Percentiles rank a stretch among this genome's conserved stretches.
Evolutionary conservation across 2,888 invertebrate species (phyloP).

Genomic region (Crocallis elinguaria): DNA sequence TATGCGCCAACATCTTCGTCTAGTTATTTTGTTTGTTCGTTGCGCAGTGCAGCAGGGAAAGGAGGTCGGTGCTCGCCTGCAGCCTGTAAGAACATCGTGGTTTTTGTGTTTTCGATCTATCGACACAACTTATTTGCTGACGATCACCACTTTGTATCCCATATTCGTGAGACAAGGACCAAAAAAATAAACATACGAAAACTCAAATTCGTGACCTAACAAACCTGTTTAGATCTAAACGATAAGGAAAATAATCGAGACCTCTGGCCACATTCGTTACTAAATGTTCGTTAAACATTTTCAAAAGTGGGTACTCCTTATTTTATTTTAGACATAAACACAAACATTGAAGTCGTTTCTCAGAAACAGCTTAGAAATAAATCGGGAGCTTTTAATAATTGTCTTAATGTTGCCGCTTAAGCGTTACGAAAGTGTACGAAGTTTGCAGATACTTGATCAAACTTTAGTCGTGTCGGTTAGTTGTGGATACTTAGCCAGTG

Average conservation of each 20-base stretch:
- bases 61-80: constrained; percentile 77
- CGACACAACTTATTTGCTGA: constrained; percentile 44
- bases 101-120: constrained; percentile 55
- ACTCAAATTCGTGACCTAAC: background rate
- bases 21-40: constrained; percentile 81
- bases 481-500: constrained; percentile 37
- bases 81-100: constrained; percentile 68
- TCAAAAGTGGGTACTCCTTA: background rate
- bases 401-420: constrained; percentile 13
- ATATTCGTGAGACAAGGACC: constrained; percentile 68
- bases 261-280: background rate
- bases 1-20: constrained; percentile 77
- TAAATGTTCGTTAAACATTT: no score
- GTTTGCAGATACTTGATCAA: constrained; percentile 45
- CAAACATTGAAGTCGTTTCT: background rate
- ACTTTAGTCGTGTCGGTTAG: constrained; percentile 34
- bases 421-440: constrained; percentile 58
- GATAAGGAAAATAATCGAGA: background rate
- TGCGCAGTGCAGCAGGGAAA: constrained; percentile 82
- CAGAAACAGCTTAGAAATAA: background rate
- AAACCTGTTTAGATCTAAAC: background rate
- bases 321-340: background rate
- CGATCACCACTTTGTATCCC: constrained; percentile 47
- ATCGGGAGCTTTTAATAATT: background rate
- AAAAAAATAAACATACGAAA: no score